Percentiles rank a stretch among this genome's conserved stretches.
These are phyloP conservation scores for Chloroclysta siterata DNA, from an alignment of 2,888 invertebrate genomes.

Conservation along the genomic window DNA sequence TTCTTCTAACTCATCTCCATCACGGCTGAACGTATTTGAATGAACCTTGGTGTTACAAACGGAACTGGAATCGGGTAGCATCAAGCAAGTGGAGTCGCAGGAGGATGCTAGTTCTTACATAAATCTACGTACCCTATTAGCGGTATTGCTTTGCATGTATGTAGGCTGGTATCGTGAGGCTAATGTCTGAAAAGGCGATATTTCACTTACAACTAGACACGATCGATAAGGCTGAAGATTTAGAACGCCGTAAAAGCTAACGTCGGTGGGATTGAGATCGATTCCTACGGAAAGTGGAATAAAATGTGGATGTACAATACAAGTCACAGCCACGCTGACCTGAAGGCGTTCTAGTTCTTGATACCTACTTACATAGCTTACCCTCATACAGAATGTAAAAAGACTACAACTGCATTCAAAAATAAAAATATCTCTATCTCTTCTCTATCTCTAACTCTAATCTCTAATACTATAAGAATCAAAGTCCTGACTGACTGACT, in stretches of 20 bases:
- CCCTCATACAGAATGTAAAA: background rate
- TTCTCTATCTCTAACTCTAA: no score
- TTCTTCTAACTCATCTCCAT: no score
- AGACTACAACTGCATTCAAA: no score
- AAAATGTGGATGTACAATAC: conserved; percentile 13
- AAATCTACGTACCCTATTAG: no score
- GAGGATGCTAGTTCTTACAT: no score
- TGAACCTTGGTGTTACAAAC: no score
- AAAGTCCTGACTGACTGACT: no score
- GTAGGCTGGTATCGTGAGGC: conserved; percentile 30
- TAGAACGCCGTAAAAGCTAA: conserved; percentile 45
- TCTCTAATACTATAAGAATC: no score
- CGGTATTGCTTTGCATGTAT: conserved; percentile 12
- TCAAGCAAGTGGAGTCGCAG: no score
- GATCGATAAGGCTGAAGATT: conserved; percentile 50
- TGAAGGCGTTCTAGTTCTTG: conserved; percentile 18
- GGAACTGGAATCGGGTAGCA: no score
- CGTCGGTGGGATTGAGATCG: conserved; percentile 46
- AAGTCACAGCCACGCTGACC: conserved; percentile 12
- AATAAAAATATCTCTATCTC: no score
- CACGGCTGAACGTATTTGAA: no score
- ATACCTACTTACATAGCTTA: conserved; percentile 21
- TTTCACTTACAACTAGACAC: conserved; percentile 43
- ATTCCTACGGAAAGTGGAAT: conserved; percentile 28
- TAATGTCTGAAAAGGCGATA: conserved; percentile 41